A percentile compares a stretch with the other conserved stretches of the same genome.
These are phyloP conservation scores for Dasyprocta punctata DNA, from an alignment of 2,113 vertebrate genomes.

Conservation along the genomic window DNA sequence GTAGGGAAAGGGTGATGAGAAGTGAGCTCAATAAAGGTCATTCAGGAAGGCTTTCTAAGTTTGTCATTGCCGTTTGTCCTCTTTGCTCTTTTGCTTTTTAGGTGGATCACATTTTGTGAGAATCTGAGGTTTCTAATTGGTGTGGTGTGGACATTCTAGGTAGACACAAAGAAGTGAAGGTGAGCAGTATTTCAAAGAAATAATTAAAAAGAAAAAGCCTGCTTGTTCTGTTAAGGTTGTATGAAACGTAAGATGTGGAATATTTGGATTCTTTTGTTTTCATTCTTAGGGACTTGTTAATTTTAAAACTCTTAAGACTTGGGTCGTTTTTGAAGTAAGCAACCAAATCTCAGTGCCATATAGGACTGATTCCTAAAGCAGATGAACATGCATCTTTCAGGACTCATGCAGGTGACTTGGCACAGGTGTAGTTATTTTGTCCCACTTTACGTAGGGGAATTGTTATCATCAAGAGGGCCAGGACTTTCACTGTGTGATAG, in stretches of 20 bases:
- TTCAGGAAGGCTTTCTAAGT: not conserved
- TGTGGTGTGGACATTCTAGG: not conserved
- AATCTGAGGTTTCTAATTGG: not conserved
- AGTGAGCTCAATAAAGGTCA: not conserved
- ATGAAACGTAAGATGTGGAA: not conserved
- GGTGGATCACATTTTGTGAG: not conserved
- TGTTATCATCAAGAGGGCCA: not conserved
- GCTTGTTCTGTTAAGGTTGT: not conserved
- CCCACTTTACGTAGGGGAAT: not conserved
- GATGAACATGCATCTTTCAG: not conserved
- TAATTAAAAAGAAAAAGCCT: not conserved
- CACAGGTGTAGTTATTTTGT: not conserved
- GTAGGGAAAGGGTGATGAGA: not conserved
- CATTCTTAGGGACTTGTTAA: not conserved
- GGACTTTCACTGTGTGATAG: not conserved
- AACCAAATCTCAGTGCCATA: not conserved
- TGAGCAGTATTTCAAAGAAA: not conserved
- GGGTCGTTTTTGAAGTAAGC: not conserved
- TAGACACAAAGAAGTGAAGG: not conserved
- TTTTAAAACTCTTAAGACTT: slow-evolving; percentile 21
- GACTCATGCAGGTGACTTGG: not conserved
- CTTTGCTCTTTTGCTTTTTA: not conserved
- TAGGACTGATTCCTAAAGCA: not conserved
- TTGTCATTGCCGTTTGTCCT: not conserved
- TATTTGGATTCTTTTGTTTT: not conserved